Base-by-base conservation (phyloP, 2,113 vertebrate genomes). In the Scalopus aquaticus region DNA sequence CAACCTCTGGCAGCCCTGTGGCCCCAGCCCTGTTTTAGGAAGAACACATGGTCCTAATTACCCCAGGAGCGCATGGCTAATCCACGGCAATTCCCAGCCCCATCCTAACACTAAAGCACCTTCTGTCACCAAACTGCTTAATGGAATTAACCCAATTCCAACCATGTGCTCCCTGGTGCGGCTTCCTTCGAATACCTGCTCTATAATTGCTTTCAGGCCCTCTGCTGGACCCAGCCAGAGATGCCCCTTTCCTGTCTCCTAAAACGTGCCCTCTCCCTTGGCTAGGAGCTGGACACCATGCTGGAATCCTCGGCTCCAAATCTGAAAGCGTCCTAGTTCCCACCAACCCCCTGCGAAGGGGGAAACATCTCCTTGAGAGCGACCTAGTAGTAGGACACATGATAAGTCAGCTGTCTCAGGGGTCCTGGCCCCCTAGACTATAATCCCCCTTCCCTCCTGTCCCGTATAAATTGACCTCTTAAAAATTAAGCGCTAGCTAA, bases 51-150 rank as follows among this genome's bases (percentile, higher is more conserved):
- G 98, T 98, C 98, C 98, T 98, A 98, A 98, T 98, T 98, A 98
- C 97, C 97, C 98, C 97, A 98, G 98, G 98, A 98, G 98, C 94
- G 96, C 44, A 98, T 97, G 97, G 98, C 98, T 98, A 98, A 98
- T 98, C 98, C 98, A 65, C 91, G 88, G 97, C 98, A 98, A 98
- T 98, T 98, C 98, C 98, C 97, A 95, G 97, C 96, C 98, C 98
- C 98, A 96, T 98, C 98, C 98, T 97, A 98, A 98, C 98, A 98
- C 98, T 98, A 98, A 98, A 98, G 98, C 97, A 98, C 98, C 98
- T 98, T 99, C 98, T 99, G 98, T 98, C 98, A 98, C 98, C 98
- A 98, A 98, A 98, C 98, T 98, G 98, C 98, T 99, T 99, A 99
- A 98, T 98, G 98, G 98, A 98, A 99, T 99, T 99, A 99, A 98